A percentile compares a stretch with the other conserved stretches of the same genome.
Evolutionary conservation across 2,888 invertebrate genomes (phyloP).

Genomic region (Lycophotia porphyrea): DNA sequence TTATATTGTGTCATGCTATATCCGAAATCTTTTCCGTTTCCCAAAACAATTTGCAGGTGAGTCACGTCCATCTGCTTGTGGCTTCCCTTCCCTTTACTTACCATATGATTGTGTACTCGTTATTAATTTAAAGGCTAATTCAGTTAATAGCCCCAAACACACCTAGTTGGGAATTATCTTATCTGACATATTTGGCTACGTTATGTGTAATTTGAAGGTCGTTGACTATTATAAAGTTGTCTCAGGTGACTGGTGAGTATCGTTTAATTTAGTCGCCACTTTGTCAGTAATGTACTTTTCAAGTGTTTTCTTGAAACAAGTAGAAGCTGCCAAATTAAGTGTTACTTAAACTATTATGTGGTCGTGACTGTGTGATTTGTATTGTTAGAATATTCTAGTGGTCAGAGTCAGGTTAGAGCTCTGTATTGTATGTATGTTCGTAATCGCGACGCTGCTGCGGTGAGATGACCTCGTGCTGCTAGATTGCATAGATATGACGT

Average conservation of each 20-base stretch:
- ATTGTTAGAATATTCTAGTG: constrained; percentile 62
- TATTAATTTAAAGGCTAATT: constrained; percentile 49
- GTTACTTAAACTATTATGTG: constrained; percentile 48
- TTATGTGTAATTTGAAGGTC: constrained; percentile 74
- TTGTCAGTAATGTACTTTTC: constrained; percentile 60
- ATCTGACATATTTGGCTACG: constrained; percentile 75
- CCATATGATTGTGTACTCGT: constrained; percentile 28
- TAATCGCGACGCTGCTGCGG: constrained; percentile 68
- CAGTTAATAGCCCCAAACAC: constrained; percentile 48
- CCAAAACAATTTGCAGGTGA: constrained; percentile 66
- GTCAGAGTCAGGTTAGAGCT: constrained; percentile 66
- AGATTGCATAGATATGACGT: constrained; percentile 74
- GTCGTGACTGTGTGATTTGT: constrained; percentile 73
- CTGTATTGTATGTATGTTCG: constrained; percentile 57
- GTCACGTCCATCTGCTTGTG: constrained; percentile 64
- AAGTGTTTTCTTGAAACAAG: constrained; percentile 47
- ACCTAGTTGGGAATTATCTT: constrained; percentile 81
- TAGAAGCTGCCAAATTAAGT: constrained; percentile 41
- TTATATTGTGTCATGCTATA: constrained; percentile 55
- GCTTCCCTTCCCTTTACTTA: constrained; percentile 58
- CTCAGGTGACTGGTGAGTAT: constrained; percentile 76
- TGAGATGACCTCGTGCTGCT: constrained; percentile 74
- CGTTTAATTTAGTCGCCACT: constrained; percentile 72
- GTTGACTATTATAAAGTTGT: constrained; percentile 72
- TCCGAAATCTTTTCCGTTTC: constrained; percentile 56